Evolutionary conservation across 2,113 vertebrate genomes (phyloP), one percentile per base, ranked within the genome.

Genomic region (Siniperca knerii): DNA sequence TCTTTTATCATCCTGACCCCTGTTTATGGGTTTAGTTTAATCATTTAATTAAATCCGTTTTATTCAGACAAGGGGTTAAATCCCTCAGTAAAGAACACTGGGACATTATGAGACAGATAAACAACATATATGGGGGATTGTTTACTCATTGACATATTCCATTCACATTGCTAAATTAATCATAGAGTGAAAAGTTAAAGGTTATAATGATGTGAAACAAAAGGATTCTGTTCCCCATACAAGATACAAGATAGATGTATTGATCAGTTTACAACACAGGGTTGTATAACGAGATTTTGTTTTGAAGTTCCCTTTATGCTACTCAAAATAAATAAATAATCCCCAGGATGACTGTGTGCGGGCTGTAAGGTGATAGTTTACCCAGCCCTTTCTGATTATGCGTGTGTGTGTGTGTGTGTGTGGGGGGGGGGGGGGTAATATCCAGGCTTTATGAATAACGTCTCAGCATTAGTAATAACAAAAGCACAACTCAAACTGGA

Each of bases 401-500:
- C 52, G 46, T 46, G 46, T 12, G 40, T 40, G 40, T 40, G 11
- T 2, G 44, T 6, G 40, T n/a, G 40, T 25, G 25, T 25, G 25
- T 1, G n/a, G 68, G 18, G 18, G 12, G 33, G 54, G 75, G 25
- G 25, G 20, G 40, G 46, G 79, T 86, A 58, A 81, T 75, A 82
- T 72, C 11, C 79, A 79, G 89, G 8, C 75, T 89, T 76, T 92
- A 93, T 90, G 90, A 92, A 91, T 93, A 94, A 93, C 92, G 94
- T 93, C 92, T 88, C 88, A 6, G 74, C 68, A 74, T 77, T 35
- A 85, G 81, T 87, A 89, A 92, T 92, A 93, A 95, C 91, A 95
- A 94, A 94, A 92, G 86, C 84, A 58, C 92, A 96, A 95, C 92
- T 96, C 94, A 95, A 96, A 96, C 88, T 81, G 81, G 54, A 89